A percentile compares a stretch with the other conserved stretches of the same genome.
phyloP scores from a whole-genome alignment of 2,888 invertebrate species.

The Tenthredo scrophulariae region DNA sequence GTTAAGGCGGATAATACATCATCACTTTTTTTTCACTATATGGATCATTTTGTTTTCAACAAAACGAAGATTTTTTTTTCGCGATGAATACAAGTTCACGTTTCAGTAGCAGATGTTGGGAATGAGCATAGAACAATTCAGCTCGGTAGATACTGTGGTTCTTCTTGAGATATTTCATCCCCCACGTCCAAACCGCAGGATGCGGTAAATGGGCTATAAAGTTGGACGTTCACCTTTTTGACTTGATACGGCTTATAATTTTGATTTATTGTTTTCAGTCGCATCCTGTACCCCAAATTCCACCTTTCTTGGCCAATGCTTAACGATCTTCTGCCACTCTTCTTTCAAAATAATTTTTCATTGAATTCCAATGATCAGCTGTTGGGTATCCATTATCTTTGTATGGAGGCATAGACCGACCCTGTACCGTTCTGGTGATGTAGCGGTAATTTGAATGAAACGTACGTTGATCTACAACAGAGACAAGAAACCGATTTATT shows the following conservation, averaged over 20 bases:
- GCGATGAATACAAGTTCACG: neutral
- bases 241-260: too few species aligned
- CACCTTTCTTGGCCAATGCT: neutral
- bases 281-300: neutral
- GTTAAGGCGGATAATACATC: neutral
- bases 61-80: neutral
- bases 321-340: too few species aligned
- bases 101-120: neutral
- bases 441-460: neutral
- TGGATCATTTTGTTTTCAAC: neutral
- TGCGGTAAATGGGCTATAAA: neutral
- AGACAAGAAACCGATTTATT: neutral
- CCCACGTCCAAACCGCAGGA: neutral
- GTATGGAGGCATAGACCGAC: neutral
- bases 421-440: neutral
- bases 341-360: neutral
- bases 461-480: neutral
- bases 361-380: neutral
- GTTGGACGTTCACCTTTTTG: neutral
- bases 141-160: neutral
- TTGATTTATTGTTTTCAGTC: neutral
- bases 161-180: neutral
- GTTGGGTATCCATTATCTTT: neutral
- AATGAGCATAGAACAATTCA: constrained; percentile 4
- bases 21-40: neutral